A percentile compares a stretch with the other conserved stretches of the same genome.
phyloP scores from a whole-genome alignment of 2,797 vertebrate genomes.

The Meda fulgida region DNA sequence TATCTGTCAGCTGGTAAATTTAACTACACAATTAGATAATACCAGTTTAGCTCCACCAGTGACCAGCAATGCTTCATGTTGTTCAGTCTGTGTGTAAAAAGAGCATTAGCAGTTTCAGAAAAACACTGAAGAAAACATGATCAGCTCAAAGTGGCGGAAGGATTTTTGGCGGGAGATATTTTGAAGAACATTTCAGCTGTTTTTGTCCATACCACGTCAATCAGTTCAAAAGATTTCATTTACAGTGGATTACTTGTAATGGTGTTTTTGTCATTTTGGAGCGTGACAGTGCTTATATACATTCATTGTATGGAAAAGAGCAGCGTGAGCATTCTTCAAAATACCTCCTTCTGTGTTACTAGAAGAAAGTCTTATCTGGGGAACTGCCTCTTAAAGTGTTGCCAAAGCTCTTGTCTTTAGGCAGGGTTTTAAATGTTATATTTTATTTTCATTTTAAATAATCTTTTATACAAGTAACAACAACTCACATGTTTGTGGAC shows the following conservation, averaged over 20 bases:
- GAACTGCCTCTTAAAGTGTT: not conserved
- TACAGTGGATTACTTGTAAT: not conserved
- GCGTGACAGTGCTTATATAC: no score
- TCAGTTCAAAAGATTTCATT: not conserved
- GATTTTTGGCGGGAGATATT: not conserved
- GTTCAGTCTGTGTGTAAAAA: no score
- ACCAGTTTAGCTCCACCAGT: no score
- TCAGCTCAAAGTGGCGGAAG: no score
- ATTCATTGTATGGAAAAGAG: not conserved
- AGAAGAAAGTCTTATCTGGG: not conserved
- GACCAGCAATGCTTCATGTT: no score
- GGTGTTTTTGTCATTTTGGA: not conserved
- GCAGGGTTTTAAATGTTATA: no score
- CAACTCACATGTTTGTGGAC: not conserved
- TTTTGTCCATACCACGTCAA: not conserved
- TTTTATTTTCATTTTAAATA: not conserved
- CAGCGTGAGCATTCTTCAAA: not conserved
- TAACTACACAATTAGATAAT: no score
- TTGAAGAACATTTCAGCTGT: no score
- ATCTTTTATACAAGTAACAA: not conserved
- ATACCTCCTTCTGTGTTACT: not conserved
- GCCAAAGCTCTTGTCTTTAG: not conserved
- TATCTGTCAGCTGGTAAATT: no score
- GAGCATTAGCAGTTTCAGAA: no score
- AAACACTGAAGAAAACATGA: no score